Percentiles rank a stretch among this genome's conserved stretches.
Evolutionary conservation across 1,140 invertebrate species (phyloP).

Genomic region (Mamestra configurata): DNA sequence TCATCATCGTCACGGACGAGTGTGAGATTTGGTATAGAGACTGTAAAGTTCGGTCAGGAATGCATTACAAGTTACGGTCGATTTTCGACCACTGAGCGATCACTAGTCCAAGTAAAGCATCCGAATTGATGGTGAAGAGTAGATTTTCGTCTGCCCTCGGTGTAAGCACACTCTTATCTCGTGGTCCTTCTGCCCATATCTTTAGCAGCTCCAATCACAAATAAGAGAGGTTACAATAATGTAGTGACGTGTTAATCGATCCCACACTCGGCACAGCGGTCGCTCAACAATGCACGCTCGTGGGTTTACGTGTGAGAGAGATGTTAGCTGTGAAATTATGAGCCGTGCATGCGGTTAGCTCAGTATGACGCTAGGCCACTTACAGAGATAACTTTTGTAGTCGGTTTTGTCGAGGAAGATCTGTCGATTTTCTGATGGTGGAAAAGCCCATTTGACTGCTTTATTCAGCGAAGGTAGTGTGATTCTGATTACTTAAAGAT

Average conservation of each 20-base stretch:
- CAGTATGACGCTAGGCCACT: slow-evolving; percentile 9
- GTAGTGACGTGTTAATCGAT: slow-evolving; percentile 28
- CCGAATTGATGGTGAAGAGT: too few species aligned
- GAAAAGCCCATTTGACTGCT: neutral
- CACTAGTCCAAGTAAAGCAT: too few species aligned
- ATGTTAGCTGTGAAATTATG: slow-evolving; percentile 27
- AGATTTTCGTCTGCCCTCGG: too few species aligned
- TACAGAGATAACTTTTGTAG: slow-evolving; percentile 13
- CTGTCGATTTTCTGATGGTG: neutral
- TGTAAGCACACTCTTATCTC: too few species aligned
- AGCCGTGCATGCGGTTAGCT: slow-evolving; percentile 23
- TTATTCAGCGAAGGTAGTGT: neutral
- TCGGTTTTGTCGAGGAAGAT: slow-evolving; percentile 4
- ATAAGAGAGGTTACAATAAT: slow-evolving; percentile 16
- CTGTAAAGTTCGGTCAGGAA: too few species aligned
- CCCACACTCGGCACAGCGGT: slow-evolving; percentile 16
- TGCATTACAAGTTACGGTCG: too few species aligned
- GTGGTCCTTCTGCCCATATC: slow-evolving; percentile 6
- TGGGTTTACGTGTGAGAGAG: slow-evolving; percentile 2
- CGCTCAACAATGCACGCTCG: slow-evolving; percentile 19
- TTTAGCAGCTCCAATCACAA: neutral
- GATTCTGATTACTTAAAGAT: neutral
- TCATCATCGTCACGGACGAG: too few species aligned
- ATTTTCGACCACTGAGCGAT: too few species aligned
- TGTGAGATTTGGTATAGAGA: too few species aligned